These are phyloP conservation scores for Plecturocebus donacophilus DNA, from an alignment of 2,113 vertebrate species.

Conservation along the genomic window DNA sequence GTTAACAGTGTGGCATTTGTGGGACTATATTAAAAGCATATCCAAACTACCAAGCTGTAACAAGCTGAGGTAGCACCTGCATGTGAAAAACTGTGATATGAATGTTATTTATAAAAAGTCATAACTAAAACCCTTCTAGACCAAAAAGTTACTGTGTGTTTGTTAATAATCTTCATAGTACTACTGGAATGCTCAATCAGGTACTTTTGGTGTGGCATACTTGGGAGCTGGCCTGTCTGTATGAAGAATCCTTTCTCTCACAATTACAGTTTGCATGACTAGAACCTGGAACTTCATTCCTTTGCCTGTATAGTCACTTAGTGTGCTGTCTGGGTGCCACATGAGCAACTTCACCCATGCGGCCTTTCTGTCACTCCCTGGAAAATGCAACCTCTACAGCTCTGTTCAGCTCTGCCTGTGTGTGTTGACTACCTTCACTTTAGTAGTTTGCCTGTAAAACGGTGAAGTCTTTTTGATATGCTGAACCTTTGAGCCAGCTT, in stretches of 20 bases:
- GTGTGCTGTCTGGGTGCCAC: slow-evolving; percentile 56
- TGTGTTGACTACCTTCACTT: neutral
- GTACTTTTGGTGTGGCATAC: neutral
- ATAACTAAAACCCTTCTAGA: slow-evolving; percentile 28
- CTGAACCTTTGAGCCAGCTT: slow-evolving; percentile 42
- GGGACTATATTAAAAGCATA: neutral
- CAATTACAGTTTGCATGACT: neutral
- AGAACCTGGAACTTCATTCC: neutral
- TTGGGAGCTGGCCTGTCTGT: neutral
- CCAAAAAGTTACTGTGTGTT: slow-evolving; percentile 32
- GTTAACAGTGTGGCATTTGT: neutral
- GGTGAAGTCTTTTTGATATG: slow-evolving; percentile 25
- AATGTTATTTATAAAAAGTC: slow-evolving; percentile 29
- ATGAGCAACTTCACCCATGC: slow-evolving; percentile 47
- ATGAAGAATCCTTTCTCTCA: neutral
- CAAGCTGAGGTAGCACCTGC: slow-evolving; percentile 39
- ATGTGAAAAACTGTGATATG: slow-evolving; percentile 28
- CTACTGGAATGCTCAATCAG: neutral
- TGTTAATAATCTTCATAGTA: neutral
- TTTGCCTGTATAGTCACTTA: neutral
- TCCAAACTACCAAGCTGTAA: neutral
- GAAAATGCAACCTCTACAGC: slow-evolving; percentile 41
- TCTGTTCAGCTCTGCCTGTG: slow-evolving; percentile 58
- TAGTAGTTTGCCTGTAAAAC: slow-evolving; percentile 47
- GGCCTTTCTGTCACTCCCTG: slow-evolving; percentile 70